Conservation (phyloP, 2,113 vertebrate genomes). For the Chamaea fasciata region DNA sequence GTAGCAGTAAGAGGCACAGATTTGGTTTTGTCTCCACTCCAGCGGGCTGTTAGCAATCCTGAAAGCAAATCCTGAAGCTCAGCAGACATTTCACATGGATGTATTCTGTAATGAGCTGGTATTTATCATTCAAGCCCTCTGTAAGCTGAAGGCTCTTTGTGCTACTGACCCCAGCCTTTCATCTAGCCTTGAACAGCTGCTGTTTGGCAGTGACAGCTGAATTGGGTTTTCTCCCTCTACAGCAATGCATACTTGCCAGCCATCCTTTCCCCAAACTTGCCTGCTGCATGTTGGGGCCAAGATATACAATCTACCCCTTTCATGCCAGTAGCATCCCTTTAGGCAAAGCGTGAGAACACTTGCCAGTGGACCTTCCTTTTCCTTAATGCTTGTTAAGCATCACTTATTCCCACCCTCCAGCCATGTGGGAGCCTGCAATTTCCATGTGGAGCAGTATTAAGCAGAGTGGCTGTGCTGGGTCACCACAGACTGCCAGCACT, state of each 20-base stretch:
- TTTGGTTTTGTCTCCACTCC: constrained; percentile 3
- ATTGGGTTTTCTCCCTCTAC: neutral
- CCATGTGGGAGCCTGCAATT: neutral
- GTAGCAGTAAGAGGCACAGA: neutral
- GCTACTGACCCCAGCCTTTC: constrained; percentile 20
- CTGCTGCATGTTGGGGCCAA: neutral
- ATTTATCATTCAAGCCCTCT: constrained; percentile 3
- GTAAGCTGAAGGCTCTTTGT: constrained; percentile 32
- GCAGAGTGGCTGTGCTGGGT: neutral
- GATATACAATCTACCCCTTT: constrained; percentile 9
- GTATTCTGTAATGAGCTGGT: constrained; percentile 12
- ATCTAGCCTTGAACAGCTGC: constrained; percentile 2
- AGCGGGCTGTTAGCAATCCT: neutral
- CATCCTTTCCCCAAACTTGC: neutral
- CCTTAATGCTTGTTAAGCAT: neutral
- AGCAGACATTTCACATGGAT: constrained; percentile 5
- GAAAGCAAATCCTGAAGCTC: constrained; percentile 8
- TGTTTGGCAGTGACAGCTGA: constrained; percentile 29
- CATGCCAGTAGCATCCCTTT: neutral
- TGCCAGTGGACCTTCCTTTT: neutral
- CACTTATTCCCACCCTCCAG: neutral
- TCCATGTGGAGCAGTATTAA: neutral
- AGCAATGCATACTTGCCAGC: constrained; percentile 7
- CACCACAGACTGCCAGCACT: neutral
- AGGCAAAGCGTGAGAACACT: neutral